These are phyloP conservation scores for Heterodera carotae DNA, from an alignment of 1,140 invertebrate genomes.

Conservation along the genomic window DNA sequence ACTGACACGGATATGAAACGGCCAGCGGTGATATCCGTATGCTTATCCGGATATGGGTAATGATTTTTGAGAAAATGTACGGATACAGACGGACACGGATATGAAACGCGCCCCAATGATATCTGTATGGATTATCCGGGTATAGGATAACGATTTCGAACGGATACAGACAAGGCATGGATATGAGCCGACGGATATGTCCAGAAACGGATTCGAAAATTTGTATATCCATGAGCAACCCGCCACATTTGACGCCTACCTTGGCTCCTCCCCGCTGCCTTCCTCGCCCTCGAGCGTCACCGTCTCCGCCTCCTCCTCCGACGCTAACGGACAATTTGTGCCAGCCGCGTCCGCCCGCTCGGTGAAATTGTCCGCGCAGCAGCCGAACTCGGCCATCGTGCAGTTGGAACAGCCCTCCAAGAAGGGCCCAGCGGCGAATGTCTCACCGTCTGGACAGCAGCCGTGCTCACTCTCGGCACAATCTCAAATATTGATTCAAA, in stretches of 20 bases:
- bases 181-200: too few relatives aligned
- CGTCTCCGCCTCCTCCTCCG: not conserved
- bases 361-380: conserved; percentile 63
- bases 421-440: conserved; percentile 76
- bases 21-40: too few relatives aligned
- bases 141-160: too few relatives aligned
- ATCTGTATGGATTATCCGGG: too few relatives aligned
- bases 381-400: conserved; percentile 63
- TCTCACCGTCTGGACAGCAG: conserved; percentile 72
- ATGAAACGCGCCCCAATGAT: too few relatives aligned
- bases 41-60: too few relatives aligned
- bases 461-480: conserved; percentile 82
- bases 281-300: conserved; percentile 45
- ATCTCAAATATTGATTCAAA: conserved; percentile 45
- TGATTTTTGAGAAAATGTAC: too few relatives aligned
- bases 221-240: too few relatives aligned
- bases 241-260: conserved; percentile 27
- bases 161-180: too few relatives aligned
- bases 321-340: conserved; percentile 55
- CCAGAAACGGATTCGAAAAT: too few relatives aligned
- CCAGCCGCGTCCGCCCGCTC: conserved; percentile 57
- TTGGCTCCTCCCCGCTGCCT: conserved; percentile 45
- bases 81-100: too few relatives aligned
- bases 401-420: conserved; percentile 77
- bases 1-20: too few relatives aligned